Base-by-base conservation (phyloP, 2,797 vertebrate genomes). In the Hyperoplus lanceolatus region DNA sequence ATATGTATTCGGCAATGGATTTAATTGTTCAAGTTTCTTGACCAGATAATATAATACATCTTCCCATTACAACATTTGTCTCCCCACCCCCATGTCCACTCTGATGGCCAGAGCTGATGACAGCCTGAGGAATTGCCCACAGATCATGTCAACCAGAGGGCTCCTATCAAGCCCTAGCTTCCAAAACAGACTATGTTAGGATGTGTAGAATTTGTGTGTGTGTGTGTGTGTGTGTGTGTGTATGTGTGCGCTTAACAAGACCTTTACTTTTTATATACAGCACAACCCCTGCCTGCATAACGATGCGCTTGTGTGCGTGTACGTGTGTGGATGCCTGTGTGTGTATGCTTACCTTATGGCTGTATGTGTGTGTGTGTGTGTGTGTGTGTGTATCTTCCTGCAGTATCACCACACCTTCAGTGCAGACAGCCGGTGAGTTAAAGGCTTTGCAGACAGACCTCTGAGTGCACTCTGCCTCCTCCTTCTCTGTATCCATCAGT, bases 351-450 rank as follows among this genome's bases (percentile, higher is more conserved):
- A 29, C 29, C 29, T 29, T 65, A 18, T 62, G 14, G 67, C 36
- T 63, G 69, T 53, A 56, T 18, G 29, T 66, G 55, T 15, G 15
- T 71, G 64, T 43, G 74, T 15, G 14, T 71, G 64, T 43, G 74
- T 71, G 69, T 77, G 73, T 81, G 67, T 58, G 36, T 73, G 73
- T 76, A 4, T 61, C 36, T 42, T 80, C 66, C 62, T 75, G 79
- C 75, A 75, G 77, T 58, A 64, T 79, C 73, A 77, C 74, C 75
- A 70, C 76, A 77, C 63, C 64, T 65, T 57, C 71, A 71, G 69
- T 64, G 50, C 73, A 76, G 90, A 84, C 79, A 85, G 80, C 43
- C 18, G 8, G 69, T 84, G 83, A 89, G 81, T 90, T 86, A 90
- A 41, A 85, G 70, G 69, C 53, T 55, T 54, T 64, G 77, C 84